Evolutionary conservation across 2,113 vertebrate species (phyloP).

Genomic region (Lanius ludovicianus): DNA sequence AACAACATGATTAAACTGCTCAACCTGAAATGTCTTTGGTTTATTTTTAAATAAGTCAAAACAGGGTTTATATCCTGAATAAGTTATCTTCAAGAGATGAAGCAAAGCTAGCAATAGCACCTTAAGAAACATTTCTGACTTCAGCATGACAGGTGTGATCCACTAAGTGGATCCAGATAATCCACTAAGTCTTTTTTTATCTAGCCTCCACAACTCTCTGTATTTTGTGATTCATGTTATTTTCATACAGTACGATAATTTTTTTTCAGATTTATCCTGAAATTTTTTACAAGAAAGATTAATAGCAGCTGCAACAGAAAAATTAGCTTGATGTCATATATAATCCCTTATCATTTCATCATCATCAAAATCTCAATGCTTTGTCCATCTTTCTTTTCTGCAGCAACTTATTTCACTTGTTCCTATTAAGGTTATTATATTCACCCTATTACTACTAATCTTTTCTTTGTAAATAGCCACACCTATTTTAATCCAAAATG

Average conservation of each 20-base stretch:
- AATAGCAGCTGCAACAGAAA: constrained; percentile 53
- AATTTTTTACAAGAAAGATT: constrained; percentile 52
- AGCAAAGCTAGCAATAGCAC: background rate
- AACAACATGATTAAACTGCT: background rate
- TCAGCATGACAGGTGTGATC: background rate
- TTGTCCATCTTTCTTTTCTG: constrained; percentile 84
- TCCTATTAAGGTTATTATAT: constrained; percentile 90
- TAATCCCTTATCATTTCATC: constrained; percentile 84
- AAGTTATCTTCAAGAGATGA: background rate
- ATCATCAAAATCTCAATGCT: constrained; percentile 84
- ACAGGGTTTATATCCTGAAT: background rate
- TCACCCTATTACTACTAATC: constrained; percentile 89
- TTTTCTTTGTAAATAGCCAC: constrained; percentile 92
- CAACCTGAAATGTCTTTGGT: background rate
- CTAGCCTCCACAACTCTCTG: background rate
- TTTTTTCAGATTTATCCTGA: background rate
- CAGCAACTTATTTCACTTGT: constrained; percentile 88
- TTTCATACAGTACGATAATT: background rate
- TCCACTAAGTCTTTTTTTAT: background rate
- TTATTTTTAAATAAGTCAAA: background rate
- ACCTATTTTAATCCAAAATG: constrained; percentile 86
- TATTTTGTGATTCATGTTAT: background rate
- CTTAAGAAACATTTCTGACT: background rate
- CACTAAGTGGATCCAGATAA: background rate
- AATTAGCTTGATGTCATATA: constrained; percentile 74